Base-by-base conservation (phyloP, 2,888 invertebrate species). In the Tryphoninae sp. region DNA sequence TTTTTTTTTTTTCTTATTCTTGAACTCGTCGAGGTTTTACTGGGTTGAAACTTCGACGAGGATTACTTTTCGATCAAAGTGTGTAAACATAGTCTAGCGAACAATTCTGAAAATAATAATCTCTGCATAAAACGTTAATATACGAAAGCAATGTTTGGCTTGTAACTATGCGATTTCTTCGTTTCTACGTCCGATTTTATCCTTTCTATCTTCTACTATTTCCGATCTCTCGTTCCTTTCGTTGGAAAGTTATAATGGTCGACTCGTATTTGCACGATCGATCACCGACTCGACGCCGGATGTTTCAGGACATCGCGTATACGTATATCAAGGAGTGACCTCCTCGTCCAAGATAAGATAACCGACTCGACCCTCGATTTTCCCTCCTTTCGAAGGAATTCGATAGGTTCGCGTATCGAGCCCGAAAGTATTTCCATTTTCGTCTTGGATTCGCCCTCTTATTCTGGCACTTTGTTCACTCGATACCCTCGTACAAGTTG, bases 181-280 rank as follows among this genome's bases (percentile, higher is more conserved):
- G 19, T 26, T 62, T 2, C 42, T 40, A 55, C 55, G 16, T 55
- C 22, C 7, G 6, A 55, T 16, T 22, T 65, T 64, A 45, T 40
- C 61, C 45, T 33, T 16, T 49, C 19, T 26, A n/a, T 67, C 26
- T 64, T 64, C 42, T 1, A 40, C 1, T 23, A 53, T 23, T 62
- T 45, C 53, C 23, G 19, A n/a, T 62, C 40, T 40, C 51, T 67
- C n/a, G 1, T n/a, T n/a, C 23, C 33, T 49, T 75, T 75, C 61
- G 59, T 76, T 76, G 23, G 40, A 51, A 82, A 79, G 69, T 83
- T 84, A 73, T 78, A 77, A 83, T 81, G 58, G 49, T 53, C 49
- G 7, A 53, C 62, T 75, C 67, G 72, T 80, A 69, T 81, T 83
- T 68, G 79, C 72, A 82, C 82, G 68, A 84, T 83, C 83, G 76